Conservation (phyloP, 2,797 vertebrate genomes). For the Mormyrops boulengeri region DNA sequence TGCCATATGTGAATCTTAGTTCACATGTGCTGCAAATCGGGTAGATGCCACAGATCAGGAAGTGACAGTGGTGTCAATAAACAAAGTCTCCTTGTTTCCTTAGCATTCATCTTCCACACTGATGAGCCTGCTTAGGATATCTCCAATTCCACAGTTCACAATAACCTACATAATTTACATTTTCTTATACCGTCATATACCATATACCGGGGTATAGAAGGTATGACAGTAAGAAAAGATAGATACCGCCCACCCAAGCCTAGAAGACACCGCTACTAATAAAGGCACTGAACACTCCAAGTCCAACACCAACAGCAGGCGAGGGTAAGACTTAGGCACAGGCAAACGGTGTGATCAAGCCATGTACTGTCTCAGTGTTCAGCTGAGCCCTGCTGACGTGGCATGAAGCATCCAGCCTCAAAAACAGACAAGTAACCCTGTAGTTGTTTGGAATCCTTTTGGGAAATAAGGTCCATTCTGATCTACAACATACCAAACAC, state of each 20-base stretch:
- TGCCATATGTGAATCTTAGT: not conserved
- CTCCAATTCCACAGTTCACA: not conserved
- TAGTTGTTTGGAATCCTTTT: not conserved
- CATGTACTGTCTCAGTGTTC: not conserved
- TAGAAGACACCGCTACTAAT: not conserved
- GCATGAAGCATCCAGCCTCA: not conserved
- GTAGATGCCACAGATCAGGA: not conserved
- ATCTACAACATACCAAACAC: not conserved
- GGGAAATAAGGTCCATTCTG: not conserved
- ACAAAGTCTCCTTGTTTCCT: too few relatives aligned
- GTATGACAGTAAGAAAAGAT: not conserved
- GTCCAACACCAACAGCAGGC: not conserved
- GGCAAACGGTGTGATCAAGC: not conserved
- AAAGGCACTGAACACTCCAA: not conserved
- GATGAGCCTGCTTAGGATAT: not conserved
- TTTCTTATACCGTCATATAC: not conserved
- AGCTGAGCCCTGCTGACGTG: not conserved
- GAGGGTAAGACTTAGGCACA: not conserved
- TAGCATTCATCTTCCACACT: not conserved
- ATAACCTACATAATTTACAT: not conserved
- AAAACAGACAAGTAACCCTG: not conserved
- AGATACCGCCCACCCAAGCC: not conserved
- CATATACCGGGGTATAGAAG: not conserved
- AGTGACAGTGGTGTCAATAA: not conserved
- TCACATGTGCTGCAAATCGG: not conserved